Percentiles rank a stretch among this genome's conserved stretches.
Conservation (phyloP, 2,888 invertebrate species). For the Megalurothrips usitatus region DNA sequence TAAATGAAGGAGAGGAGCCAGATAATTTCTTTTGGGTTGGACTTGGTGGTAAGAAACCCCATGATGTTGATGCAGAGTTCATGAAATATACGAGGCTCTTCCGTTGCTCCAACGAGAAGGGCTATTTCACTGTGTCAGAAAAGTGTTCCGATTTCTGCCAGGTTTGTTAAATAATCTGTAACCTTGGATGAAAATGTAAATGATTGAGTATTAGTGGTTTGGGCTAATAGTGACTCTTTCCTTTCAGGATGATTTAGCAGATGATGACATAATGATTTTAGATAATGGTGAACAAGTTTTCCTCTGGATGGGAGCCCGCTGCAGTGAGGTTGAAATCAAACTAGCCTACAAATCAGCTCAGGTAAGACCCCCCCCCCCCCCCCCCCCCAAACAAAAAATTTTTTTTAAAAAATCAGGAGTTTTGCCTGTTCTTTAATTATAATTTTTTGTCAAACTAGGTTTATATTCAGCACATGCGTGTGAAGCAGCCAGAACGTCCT, state of each 20-base stretch:
- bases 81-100: conserved; percentile 92
- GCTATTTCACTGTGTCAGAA: conserved; percentile 97
- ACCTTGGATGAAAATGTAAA: not conserved
- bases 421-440: not conserved
- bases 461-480: conserved; percentile 94
- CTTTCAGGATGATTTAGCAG: conserved; percentile 90
- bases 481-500: conserved; percentile 85
- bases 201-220: not conserved
- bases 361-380: too few relatives aligned
- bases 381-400: conserved; percentile 36
- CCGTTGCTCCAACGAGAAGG: conserved; percentile 98
- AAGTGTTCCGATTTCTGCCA: conserved; percentile 98
- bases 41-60: conserved; percentile 84
- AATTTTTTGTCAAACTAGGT: conserved; percentile 58
- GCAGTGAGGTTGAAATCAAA: conserved; percentile 98
- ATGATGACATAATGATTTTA: conserved; percentile 99
- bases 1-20: conserved; percentile 92
- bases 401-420: conserved; percentile 25
- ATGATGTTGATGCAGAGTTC: conserved; percentile 83
- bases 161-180: conserved; percentile 49
- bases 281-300: conserved; percentile 98
- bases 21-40: conserved; percentile 99
- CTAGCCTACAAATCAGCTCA: conserved; percentile 97
- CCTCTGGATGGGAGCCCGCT: conserved; percentile 93
- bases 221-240: too few relatives aligned